Evolutionary conservation across 2,797 vertebrate genomes (phyloP).

Genomic region (Pangasius djambal): DNA sequence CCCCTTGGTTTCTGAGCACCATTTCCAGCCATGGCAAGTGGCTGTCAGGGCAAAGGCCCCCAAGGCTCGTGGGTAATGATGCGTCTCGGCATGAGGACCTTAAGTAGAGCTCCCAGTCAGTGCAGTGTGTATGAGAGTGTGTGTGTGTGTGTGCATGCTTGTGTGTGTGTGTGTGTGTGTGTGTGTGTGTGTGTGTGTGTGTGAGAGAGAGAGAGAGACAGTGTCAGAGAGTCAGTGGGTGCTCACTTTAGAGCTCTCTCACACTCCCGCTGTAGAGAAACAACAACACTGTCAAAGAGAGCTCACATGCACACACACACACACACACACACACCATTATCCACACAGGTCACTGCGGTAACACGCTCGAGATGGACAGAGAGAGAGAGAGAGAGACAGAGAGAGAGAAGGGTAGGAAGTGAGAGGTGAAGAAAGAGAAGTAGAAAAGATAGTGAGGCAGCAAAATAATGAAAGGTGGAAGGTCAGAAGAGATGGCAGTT

Average conservation of each 20-base stretch:
- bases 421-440: neutral
- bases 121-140: slow-evolving; percentile 29
- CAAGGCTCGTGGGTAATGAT: slow-evolving; percentile 53
- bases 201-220: neutral
- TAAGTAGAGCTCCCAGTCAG: slow-evolving; percentile 44
- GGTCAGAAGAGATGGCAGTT: neutral
- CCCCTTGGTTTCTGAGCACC: slow-evolving; percentile 24
- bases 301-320: neutral
- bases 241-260: slow-evolving; percentile 37
- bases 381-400: neutral
- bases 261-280: slow-evolving; percentile 8
- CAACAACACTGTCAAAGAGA: slow-evolving; percentile 53
- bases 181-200: neutral
- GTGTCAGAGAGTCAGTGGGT: slow-evolving; percentile 46
- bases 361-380: slow-evolving; percentile 1
- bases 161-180: slow-evolving; percentile 14
- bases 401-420: neutral
- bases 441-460: neutral
- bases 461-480: neutral
- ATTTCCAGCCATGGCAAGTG: slow-evolving; percentile 15
- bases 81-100: slow-evolving; percentile 47
- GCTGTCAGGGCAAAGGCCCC: slow-evolving; percentile 46
- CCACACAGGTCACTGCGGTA: slow-evolving; percentile 16
- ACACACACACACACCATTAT: slow-evolving; percentile 39
- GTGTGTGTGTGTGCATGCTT: slow-evolving; percentile 15